Conservation (phyloP, 2,888 invertebrate genomes). For the Imbricaverruca yamaguchii region DNA sequence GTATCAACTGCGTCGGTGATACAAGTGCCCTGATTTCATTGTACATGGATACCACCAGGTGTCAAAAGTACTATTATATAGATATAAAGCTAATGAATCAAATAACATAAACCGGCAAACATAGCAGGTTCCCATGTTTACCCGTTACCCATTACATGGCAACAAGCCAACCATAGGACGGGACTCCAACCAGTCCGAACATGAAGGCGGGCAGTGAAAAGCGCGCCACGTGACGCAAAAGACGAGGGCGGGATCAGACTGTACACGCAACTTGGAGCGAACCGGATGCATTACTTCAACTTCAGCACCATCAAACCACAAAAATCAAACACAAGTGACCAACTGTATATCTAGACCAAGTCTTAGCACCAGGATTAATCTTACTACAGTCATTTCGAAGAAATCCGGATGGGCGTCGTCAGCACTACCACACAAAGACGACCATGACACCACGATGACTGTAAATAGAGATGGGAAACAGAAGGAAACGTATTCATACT, state of each 20-base stretch:
- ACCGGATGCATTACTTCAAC: background rate
- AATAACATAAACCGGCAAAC: too few relatives aligned
- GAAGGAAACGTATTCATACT: too few relatives aligned
- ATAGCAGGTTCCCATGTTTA: too few relatives aligned
- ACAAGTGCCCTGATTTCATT: too few relatives aligned
- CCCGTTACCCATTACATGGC: background rate
- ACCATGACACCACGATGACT: conserved; percentile 22
- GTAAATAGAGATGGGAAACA: conserved; percentile 27
- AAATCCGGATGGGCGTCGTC: background rate
- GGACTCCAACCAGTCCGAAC: too few relatives aligned
- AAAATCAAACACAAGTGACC: background rate
- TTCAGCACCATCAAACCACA: background rate
- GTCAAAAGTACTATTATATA: background rate
- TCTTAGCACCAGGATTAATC: too few relatives aligned
- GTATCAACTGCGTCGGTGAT: too few relatives aligned
- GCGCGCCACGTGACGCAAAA: conserved; percentile 7
- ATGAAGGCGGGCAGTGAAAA: background rate
- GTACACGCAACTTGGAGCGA: conserved; percentile 27
- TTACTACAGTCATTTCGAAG: background rate
- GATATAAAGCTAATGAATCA: too few relatives aligned
- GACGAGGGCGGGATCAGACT: conserved; percentile 28
- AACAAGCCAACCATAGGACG: background rate
- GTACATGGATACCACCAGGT: too few relatives aligned
- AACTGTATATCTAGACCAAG: too few relatives aligned
- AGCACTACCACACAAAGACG: background rate